phyloP scores from a whole-genome alignment of 2,888 invertebrate species.

The Lapara coniferarum region DNA sequence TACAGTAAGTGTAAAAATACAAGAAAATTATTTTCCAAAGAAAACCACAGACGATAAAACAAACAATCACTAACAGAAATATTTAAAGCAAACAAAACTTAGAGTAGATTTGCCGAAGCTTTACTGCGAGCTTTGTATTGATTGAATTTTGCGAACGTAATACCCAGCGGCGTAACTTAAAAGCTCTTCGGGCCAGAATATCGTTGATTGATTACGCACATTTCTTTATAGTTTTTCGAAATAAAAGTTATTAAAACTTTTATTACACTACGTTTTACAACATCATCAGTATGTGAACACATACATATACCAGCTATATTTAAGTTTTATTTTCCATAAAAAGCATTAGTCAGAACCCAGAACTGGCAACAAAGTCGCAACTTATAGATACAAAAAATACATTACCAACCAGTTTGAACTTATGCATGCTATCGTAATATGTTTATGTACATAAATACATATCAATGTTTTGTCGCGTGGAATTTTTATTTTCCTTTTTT shows the following conservation, averaged over 20 bases:
- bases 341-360: conserved; percentile 26
- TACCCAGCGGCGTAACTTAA: background rate
- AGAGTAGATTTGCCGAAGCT: conserved; percentile 6
- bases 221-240: background rate
- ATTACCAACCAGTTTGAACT: conserved; percentile 54
- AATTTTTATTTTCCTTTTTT: conserved; percentile 40
- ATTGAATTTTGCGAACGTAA: conserved; percentile 15
- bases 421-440: conserved; percentile 56
- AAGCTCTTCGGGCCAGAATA: background rate
- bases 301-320: background rate
- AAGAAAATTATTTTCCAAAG: too few relatives aligned
- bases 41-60: background rate
- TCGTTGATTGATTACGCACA: conserved; percentile 3
- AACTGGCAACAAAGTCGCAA: conserved; percentile 23
- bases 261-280: conserved; percentile 1
- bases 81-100: conserved; percentile 5
- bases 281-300: background rate
- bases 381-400: conserved; percentile 44
- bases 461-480: conserved; percentile 47
- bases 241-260: background rate
- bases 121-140: conserved; percentile 1
- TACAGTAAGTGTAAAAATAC: too few relatives aligned
- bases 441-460: conserved; percentile 58
- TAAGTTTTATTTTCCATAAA: conserved; percentile 36
- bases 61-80: background rate